A percentile compares a stretch with the other conserved stretches of the same genome.
These are phyloP conservation scores for Megalonaias nervosa DNA, from an alignment of 1,140 invertebrate genomes.

Conservation along the genomic window DNA sequence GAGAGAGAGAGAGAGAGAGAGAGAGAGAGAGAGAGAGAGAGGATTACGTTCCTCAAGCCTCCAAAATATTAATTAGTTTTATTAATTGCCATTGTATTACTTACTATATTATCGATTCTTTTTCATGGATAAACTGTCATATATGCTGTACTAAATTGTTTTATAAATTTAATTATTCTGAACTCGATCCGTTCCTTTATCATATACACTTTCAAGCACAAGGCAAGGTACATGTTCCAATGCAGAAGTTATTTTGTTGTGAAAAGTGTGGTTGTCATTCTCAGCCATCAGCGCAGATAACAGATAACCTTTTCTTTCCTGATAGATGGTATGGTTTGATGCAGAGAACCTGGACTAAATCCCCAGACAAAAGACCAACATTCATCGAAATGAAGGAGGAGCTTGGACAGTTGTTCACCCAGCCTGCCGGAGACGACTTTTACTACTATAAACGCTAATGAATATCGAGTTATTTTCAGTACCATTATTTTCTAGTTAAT, in stretches of 20 bases:
- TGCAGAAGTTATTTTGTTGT: not conserved
- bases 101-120: too few relatives aligned
- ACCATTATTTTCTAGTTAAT: too few relatives aligned
- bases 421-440: constrained; percentile 1
- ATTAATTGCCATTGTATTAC: too few relatives aligned
- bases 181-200: not conserved
- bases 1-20: too few relatives aligned
- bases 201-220: not conserved
- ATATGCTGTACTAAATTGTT: not conserved
- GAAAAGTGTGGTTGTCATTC: not conserved
- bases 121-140: too few relatives aligned
- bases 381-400: constrained; percentile 11
- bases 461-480: constrained; percentile 2
- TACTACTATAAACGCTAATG: constrained; percentile 20
- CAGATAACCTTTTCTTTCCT: not conserved
- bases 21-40: too few relatives aligned
- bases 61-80: too few relatives aligned
- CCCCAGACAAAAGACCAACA: constrained; percentile 8
- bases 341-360: constrained; percentile 21
- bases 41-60: too few relatives aligned
- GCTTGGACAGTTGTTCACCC: constrained; percentile 2
- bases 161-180: not conserved
- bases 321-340: constrained; percentile 9
- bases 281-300: not conserved
- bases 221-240: not conserved